These are phyloP conservation scores for Neuroterus valhalla DNA, from an alignment of 1,140 invertebrate species.

Conservation along the genomic window DNA sequence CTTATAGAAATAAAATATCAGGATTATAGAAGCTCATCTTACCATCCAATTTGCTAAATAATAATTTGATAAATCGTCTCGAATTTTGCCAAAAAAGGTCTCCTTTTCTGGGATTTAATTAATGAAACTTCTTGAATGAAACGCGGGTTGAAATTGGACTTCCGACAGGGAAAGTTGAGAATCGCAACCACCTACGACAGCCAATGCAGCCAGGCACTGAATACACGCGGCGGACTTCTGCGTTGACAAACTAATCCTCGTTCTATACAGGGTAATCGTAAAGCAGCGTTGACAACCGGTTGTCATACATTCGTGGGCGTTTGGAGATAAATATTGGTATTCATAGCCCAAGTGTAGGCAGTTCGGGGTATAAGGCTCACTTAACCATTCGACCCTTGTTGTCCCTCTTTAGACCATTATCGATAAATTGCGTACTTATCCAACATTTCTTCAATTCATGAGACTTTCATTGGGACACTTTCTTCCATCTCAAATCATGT, in stretches of 20 bases:
- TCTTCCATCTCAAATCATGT: background rate
- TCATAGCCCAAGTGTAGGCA: slow-evolving; percentile 51
- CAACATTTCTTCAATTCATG: background rate
- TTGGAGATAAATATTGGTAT: slow-evolving; percentile 63
- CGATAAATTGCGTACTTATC: slow-evolving; percentile 31
- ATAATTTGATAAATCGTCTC: too few species aligned
- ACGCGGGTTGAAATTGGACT: background rate
- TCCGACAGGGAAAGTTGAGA: background rate
- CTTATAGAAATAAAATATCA: too few species aligned
- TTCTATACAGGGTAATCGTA: slow-evolving; percentile 67
- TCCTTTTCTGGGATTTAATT: background rate
- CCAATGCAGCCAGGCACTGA: background rate
- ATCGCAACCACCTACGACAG: background rate
- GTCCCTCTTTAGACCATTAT: slow-evolving; percentile 46
- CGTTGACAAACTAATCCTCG: slow-evolving; percentile 73
- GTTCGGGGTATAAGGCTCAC: slow-evolving; percentile 9
- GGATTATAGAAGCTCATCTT: too few species aligned
- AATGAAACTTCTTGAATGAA: background rate
- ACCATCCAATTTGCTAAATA: too few species aligned
- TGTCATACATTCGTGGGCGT: slow-evolving; percentile 67
- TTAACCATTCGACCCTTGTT: slow-evolving; percentile 43
- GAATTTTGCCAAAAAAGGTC: too few species aligned
- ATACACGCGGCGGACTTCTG: slow-evolving; percentile 49
- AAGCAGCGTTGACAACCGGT: slow-evolving; percentile 65
- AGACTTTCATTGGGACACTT: background rate